Evolutionary conservation across 2,113 vertebrate genomes (phyloP), one percentile per base, ranked within the genome.

Genomic region (Oreochromis tanganicae): DNA sequence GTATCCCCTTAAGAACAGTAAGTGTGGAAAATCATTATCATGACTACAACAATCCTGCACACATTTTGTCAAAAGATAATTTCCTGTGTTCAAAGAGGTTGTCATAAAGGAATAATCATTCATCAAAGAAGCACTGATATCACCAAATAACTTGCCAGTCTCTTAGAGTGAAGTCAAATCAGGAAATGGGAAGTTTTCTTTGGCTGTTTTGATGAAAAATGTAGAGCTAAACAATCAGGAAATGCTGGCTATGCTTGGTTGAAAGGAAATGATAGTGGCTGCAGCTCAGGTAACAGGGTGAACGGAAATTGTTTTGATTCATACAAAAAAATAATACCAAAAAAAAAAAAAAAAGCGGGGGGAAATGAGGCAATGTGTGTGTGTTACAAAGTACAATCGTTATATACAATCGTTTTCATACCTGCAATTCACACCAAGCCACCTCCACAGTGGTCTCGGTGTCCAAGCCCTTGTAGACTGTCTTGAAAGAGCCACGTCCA

Each of bases 391-490:
- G 1, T 79, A 79, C 17, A 78, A 61, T 29, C 5, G 4, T 56
- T 36, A 29, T 13, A 5, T 68, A 61, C 57, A 61, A 61, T 61
- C 1, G 2, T 36, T 75, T 52, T 86, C 93, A 95, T 97, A 99
- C 99, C 98, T 99, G 99, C 78, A 99, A 95, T 93, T 99, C 99
- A 82, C 99, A 99, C 99, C 99, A 99, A 83, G 98, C 99, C 10
- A 99, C 99, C 92, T 99, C 99, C 96, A 99, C 98, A 0, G 99
- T 99, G 46, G 99, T 99, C 83, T 99, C 99, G 0, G 98, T 99
- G 95, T 99, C 99, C 95, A 99, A 95, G 52, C 98, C 99, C 93
- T 99, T 99, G 95, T 99, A 99, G 75, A 99, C 99, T 0, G 99
- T 99, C 97, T 99, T 99, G 93, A 99, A 99, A 59, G 99, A 99